Conservation (phyloP, 2,797 vertebrate species). For the Clamator glandarius region DNA sequence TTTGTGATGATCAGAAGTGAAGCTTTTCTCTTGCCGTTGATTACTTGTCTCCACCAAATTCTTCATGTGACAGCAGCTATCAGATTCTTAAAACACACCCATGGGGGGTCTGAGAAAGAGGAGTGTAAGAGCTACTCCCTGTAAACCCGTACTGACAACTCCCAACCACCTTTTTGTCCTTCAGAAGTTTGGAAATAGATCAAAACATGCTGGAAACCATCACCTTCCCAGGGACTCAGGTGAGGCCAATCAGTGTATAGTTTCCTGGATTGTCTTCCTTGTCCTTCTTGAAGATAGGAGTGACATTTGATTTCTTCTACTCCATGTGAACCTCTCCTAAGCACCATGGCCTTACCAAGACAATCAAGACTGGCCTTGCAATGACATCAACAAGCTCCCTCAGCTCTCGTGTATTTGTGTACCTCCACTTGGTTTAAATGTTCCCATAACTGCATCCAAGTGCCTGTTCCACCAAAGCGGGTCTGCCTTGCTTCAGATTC, state of each 20-base stretch:
- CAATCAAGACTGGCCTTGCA: neutral
- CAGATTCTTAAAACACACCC: neutral
- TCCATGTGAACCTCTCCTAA: neutral
- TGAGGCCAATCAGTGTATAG: neutral
- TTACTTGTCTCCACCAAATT: neutral
- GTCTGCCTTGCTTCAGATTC: neutral
- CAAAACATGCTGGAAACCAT: neutral
- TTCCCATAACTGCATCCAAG: neutral
- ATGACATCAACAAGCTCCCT: neutral
- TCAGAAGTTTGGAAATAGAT: neutral
- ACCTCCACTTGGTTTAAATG: neutral
- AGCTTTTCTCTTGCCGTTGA: neutral
- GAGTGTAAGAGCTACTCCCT: neutral
- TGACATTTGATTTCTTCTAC: neutral
- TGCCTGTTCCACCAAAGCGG: neutral
- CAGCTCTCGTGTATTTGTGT: neutral
- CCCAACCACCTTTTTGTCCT: neutral
- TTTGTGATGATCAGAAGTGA: neutral
- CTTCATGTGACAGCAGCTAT: neutral
- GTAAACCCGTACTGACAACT: neutral
- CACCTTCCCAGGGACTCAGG: neutral
- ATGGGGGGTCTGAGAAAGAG: neutral
- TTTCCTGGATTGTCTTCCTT: neutral
- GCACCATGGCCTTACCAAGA: neutral
- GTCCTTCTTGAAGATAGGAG: neutral